Conservation (phyloP, 1,140 invertebrate species). For the Frieseomelitta varia region DNA sequence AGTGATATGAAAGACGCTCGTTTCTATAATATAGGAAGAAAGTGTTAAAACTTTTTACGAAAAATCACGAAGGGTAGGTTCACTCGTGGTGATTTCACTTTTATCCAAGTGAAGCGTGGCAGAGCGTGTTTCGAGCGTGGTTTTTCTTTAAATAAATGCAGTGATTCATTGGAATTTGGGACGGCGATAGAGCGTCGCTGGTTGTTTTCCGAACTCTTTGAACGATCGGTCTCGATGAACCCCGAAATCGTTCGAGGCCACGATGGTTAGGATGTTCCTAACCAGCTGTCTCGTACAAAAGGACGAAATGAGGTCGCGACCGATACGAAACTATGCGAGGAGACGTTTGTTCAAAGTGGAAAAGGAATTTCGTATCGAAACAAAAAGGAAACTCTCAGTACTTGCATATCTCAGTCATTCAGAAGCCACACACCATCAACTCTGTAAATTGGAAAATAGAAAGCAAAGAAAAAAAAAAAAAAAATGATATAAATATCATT, state of each 20-base stretch:
- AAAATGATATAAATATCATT: background rate
- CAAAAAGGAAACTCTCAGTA: background rate
- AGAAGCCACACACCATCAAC: background rate
- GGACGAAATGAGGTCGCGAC: slow-evolving; percentile 40
- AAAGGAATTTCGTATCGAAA: background rate
- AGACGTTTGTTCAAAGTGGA: background rate
- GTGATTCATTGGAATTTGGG: slow-evolving; percentile 31
- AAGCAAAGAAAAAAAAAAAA: background rate
- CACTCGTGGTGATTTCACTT: background rate
- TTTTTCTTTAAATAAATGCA: slow-evolving; percentile 48
- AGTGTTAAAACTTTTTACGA: background rate
- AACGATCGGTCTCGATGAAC: slow-evolving; percentile 3
- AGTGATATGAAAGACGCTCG: background rate
- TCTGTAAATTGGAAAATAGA: background rate
- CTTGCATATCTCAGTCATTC: background rate
- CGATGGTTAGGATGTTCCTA: background rate
- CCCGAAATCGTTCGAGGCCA: background rate
- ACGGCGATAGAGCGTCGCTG: background rate
- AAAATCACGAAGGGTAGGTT: background rate
- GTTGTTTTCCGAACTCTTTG: background rate
- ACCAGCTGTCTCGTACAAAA: slow-evolving; percentile 24
- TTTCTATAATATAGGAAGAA: background rate
- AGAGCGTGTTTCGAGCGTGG: slow-evolving; percentile 13
- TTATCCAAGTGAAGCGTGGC: background rate
- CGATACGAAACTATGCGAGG: background rate